Percentiles rank a stretch among this genome's conserved stretches.
Conservation (phyloP, 2,888 invertebrate species). For the Macrophya alboannulata region DNA sequence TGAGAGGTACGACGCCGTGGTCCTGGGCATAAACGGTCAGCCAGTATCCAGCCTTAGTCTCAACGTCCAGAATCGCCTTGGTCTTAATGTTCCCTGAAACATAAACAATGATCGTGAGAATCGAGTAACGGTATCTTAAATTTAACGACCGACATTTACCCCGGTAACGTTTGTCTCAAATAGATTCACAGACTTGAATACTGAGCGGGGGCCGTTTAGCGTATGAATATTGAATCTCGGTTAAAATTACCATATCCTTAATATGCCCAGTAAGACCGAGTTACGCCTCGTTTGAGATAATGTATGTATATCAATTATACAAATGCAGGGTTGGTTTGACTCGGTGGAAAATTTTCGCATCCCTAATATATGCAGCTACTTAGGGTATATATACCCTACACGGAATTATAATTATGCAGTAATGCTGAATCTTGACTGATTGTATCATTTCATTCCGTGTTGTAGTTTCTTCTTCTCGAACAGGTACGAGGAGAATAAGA, state of each 20-base stretch:
- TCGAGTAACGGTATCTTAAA: constrained; percentile 38
- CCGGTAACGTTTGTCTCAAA: neutral
- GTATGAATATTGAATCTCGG: constrained; percentile 55
- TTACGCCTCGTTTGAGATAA: constrained; percentile 39
- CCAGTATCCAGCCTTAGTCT: constrained; percentile 95
- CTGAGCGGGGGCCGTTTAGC: constrained; percentile 47
- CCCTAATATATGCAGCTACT: neutral
- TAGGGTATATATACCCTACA: neutral
- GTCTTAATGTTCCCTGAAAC: constrained; percentile 92
- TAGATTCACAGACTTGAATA: constrained; percentile 50
- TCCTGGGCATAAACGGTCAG: constrained; percentile 96
- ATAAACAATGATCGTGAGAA: constrained; percentile 61
- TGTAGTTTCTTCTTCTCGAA: neutral
- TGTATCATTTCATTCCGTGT: neutral
- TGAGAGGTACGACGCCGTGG: constrained; percentile 93
- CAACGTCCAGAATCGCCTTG: constrained; percentile 92
- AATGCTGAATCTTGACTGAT: neutral
- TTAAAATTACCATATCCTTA: constrained; percentile 49
- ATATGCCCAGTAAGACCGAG: constrained; percentile 47
- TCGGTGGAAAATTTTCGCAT: neutral
- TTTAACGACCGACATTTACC: constrained; percentile 42
- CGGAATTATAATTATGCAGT: neutral
- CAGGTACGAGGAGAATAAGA: neutral
- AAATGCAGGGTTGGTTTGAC: neutral
- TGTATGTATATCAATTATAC: constrained; percentile 44